These are phyloP conservation scores for Hybognathus amarus DNA, from an alignment of 2,797 vertebrate genomes.

Conservation along the genomic window DNA sequence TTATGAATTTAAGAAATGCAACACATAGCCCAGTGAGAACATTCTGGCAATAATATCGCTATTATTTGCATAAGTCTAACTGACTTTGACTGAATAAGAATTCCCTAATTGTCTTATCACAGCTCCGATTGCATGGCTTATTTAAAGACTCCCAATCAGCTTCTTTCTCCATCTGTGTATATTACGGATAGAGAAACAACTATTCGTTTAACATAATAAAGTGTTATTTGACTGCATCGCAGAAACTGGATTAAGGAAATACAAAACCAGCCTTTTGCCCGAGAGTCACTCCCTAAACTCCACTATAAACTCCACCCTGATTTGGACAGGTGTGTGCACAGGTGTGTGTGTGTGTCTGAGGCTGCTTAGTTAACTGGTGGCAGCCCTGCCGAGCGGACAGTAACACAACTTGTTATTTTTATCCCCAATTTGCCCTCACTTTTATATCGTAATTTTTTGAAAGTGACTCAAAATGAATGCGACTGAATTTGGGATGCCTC, in stretches of 20 bases:
- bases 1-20: neutral
- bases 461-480: constrained; percentile 67
- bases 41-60: neutral
- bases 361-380: neutral
- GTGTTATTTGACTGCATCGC: neutral
- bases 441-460: neutral
- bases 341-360: constrained; percentile 24
- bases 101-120: too few relatives aligned
- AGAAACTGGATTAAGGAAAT: neutral
- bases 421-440: neutral
- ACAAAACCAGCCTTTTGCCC: neutral
- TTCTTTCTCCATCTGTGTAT: neutral
- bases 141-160: neutral
- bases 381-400: neutral
- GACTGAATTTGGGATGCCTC: constrained; percentile 49
- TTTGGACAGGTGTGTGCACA: constrained; percentile 37
- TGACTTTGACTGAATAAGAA: too few relatives aligned
- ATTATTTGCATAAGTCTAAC: neutral
- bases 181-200: neutral
- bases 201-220: neutral
- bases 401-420: neutral
- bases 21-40: neutral
- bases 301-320: constrained; percentile 37
- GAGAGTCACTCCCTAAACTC: neutral
- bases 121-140: neutral